phyloP scores from a whole-genome alignment of 1,140 invertebrate genomes.

The Lethocerus indicus region DNA sequence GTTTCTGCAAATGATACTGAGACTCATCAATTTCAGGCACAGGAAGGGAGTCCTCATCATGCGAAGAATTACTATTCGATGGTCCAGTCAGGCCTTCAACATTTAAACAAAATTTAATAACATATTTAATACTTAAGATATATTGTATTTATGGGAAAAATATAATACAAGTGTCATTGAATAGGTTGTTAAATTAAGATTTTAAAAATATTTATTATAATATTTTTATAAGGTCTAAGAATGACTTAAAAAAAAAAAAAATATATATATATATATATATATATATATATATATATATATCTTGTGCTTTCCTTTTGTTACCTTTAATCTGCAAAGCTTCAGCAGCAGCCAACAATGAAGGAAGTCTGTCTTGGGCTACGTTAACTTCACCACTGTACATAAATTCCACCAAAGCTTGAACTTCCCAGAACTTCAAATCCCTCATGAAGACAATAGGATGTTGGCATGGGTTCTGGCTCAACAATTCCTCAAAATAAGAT shows the following conservation, averaged over 20 bases:
- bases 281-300: background rate
- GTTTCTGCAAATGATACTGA: too few species aligned
- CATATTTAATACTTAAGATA: background rate
- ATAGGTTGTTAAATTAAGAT: background rate
- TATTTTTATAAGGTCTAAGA: background rate
- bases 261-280: background rate
- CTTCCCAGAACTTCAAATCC: constrained; percentile 39
- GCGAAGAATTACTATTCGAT: too few species aligned
- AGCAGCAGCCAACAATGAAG: constrained; percentile 58
- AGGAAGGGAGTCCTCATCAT: too few species aligned
- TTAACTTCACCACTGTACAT: constrained; percentile 80
- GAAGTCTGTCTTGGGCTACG: constrained; percentile 62
- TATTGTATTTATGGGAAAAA: background rate
- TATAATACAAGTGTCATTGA: background rate
- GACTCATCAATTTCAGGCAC: too few species aligned
- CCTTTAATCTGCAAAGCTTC: constrained; percentile 57
- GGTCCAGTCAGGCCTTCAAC: too few species aligned
- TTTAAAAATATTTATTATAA: background rate
- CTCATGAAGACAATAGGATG: constrained; percentile 29
- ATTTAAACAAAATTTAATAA: too few species aligned
- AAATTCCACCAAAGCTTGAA: constrained; percentile 67
- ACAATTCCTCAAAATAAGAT: constrained; percentile 28
- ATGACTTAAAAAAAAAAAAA: background rate
- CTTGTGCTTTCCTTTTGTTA: background rate
- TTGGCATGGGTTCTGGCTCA: constrained; percentile 26